Percentiles rank a stretch among this genome's conserved stretches.
Evolutionary conservation across 2,797 vertebrate genomes (phyloP).

Genomic region (Sorex maritimensis): DNA sequence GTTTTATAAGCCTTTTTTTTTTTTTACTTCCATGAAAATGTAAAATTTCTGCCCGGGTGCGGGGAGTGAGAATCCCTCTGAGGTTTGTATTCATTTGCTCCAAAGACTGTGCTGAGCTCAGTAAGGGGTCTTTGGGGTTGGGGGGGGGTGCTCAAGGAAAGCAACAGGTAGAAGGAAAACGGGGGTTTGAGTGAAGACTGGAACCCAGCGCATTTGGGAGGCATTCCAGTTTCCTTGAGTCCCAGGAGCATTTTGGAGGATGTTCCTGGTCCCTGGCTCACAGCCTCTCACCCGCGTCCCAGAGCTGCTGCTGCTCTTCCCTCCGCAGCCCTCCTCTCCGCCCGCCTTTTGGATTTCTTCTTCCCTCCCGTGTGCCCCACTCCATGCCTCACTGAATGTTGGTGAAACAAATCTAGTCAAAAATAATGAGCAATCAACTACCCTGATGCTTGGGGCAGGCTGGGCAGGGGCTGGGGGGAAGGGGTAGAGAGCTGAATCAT

Average conservation of each 20-base stretch:
- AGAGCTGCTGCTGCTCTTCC: not conserved
- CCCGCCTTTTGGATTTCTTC: slow-evolving; percentile 15
- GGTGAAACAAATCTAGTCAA: slow-evolving; percentile 85
- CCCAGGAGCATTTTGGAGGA: slow-evolving; percentile 15
- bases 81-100: slow-evolving; percentile 67
- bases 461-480: slow-evolving; percentile 76
- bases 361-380: slow-evolving; percentile 58
- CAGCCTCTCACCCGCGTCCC: not conserved
- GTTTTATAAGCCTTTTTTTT: slow-evolving; percentile 39
- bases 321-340: not conserved
- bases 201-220: slow-evolving; percentile 48
- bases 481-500: slow-evolving; percentile 88
- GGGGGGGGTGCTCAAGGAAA: no score
- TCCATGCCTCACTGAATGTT: slow-evolving; percentile 82
- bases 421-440: slow-evolving; percentile 85
- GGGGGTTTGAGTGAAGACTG: not conserved
- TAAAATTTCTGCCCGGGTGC: slow-evolving; percentile 78
- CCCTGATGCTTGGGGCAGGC: slow-evolving; percentile 82
- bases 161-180: slow-evolving; percentile 15
- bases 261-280: not conserved
- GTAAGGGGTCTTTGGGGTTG: not conserved
- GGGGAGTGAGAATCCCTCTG: slow-evolving; percentile 74
- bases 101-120: not conserved
- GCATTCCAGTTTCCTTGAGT: slow-evolving; percentile 37
- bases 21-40: slow-evolving; percentile 59